phyloP scores from a whole-genome alignment of 2,797 vertebrate species.

The Hydrolagus colliei region DNA sequence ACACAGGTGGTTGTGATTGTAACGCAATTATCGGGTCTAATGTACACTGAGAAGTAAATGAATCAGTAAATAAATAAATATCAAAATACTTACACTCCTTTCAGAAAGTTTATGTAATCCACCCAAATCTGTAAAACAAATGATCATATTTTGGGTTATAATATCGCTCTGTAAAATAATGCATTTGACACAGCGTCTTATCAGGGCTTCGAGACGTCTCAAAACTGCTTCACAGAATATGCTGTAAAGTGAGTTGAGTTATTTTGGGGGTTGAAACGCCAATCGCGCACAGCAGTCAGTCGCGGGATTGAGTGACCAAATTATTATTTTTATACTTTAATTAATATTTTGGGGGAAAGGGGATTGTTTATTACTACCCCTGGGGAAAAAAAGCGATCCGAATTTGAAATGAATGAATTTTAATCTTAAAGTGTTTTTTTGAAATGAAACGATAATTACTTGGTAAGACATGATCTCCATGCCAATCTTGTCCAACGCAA shows the following conservation, averaged over 20 bases:
- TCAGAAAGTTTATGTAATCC: slow-evolving; percentile 98
- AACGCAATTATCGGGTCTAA: neutral
- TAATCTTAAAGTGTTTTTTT: neutral
- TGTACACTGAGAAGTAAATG: neutral
- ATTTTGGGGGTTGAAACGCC: no score
- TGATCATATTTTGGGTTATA: slow-evolving; percentile 31
- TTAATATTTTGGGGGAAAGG: no score
- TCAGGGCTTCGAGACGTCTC: no score
- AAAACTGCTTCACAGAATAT: no score
- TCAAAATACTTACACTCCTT: slow-evolving; percentile 89
- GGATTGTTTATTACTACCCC: no score
- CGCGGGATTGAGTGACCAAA: no score
- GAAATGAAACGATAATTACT: slow-evolving; percentile 53
- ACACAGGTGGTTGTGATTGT: neutral
- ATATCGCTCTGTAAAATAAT: no score
- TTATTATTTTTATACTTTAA: no score
- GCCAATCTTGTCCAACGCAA: slow-evolving; percentile 97
- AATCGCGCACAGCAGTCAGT: no score
- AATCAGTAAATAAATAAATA: slow-evolving; percentile 31
- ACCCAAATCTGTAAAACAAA: slow-evolving; percentile 85
- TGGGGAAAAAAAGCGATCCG: no score
- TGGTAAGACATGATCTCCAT: slow-evolving; percentile 99
- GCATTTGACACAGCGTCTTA: no score
- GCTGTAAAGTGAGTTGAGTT: no score
- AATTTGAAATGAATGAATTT: neutral